phyloP scores from a whole-genome alignment of 1,140 invertebrate genomes.

The Caenorhabditis brenneri region DNA sequence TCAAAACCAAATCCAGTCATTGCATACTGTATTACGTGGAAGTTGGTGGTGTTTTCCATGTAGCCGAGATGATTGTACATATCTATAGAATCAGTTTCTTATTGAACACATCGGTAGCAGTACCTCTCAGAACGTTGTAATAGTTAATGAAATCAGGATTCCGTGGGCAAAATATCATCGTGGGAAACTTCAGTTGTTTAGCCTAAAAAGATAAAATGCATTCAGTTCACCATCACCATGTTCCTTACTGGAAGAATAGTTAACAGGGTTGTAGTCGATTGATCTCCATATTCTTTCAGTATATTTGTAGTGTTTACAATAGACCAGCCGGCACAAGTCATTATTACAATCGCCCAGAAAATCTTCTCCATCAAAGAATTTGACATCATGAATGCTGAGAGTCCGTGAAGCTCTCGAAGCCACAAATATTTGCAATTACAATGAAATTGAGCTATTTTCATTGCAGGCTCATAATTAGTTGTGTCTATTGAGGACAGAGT shows the following conservation, averaged over 20 bases:
- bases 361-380: slow-evolving; percentile 42
- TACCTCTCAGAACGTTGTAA: not conserved
- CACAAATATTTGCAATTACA: slow-evolving; percentile 49
- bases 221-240: no score
- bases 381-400: slow-evolving; percentile 47
- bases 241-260: slow-evolving; percentile 27
- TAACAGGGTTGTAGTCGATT: slow-evolving; percentile 35
- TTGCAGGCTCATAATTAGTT: not conserved
- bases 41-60: not conserved
- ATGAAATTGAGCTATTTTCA: slow-evolving; percentile 36
- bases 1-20: slow-evolving; percentile 33
- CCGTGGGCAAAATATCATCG: slow-evolving; percentile 44
- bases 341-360: slow-evolving; percentile 39
- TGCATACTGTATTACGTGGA: slow-evolving; percentile 12
- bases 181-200: slow-evolving; percentile 32
- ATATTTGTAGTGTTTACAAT: slow-evolving; percentile 35
- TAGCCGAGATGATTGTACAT: slow-evolving; percentile 29
- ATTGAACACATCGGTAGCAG: not conserved
- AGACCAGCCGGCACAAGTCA: not conserved
- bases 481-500: not conserved
- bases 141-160: slow-evolving; percentile 12
- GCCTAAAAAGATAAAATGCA: not conserved
- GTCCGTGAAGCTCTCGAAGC: slow-evolving; percentile 45
- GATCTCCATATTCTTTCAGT: slow-evolving; percentile 1
- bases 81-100: not conserved